These are phyloP conservation scores for Neomonachus schauinslandi DNA, from an alignment of 2,113 vertebrate genomes.

Conservation along the genomic window DNA sequence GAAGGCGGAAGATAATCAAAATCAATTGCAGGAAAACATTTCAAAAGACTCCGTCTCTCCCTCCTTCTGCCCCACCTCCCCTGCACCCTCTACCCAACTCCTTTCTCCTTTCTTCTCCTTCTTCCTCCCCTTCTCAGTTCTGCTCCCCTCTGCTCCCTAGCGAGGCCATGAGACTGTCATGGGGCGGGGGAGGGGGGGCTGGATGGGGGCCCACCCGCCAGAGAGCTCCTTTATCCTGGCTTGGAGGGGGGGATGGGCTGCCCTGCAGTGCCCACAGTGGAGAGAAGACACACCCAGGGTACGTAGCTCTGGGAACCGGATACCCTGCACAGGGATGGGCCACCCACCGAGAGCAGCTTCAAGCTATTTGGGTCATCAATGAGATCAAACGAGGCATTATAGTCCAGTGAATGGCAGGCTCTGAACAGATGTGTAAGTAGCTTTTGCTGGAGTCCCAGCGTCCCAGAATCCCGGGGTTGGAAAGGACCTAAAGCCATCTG, in stretches of 20 bases:
- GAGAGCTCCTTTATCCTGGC: not conserved
- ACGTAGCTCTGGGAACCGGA: not conserved
- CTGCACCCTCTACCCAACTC: fast-evolving
- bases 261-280: fast-evolving
- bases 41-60: not conserved
- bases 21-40: not conserved
- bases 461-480: not conserved
- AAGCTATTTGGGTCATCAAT: conserved; percentile 43
- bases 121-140: not conserved
- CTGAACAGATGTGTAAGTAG: conserved; percentile 11
- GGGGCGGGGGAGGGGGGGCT: not conserved
- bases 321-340: not conserved
- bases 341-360: conserved; percentile 50
- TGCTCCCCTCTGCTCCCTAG: not conserved
- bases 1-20: not conserved
- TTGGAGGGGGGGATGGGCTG: not conserved
- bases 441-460: not conserved
- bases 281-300: not conserved
- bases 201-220: not conserved
- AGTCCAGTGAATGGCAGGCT: conserved; percentile 21
- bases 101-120: not conserved
- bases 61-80: not conserved
- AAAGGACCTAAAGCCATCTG: not conserved
- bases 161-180: not conserved
- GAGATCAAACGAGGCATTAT: conserved; percentile 59